phyloP scores from a whole-genome alignment of 2,888 invertebrate genomes.

The Hemaris fuciformis region DNA sequence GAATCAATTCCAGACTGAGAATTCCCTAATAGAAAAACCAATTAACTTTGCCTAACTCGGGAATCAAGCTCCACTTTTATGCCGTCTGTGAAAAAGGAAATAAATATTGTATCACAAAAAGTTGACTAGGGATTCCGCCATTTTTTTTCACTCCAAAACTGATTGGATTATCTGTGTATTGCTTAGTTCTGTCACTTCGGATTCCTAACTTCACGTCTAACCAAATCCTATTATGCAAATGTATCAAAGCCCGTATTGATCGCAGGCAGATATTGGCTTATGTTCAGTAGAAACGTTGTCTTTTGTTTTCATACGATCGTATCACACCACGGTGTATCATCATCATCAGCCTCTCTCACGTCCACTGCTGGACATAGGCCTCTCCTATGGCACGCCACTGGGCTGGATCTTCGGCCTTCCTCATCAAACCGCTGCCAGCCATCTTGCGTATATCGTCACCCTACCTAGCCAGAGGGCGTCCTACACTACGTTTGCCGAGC shows the following conservation, averaged over 20 bases:
- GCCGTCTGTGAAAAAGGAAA: not conserved
- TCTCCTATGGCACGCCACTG: no score
- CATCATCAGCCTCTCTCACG: no score
- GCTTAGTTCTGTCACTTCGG: not conserved
- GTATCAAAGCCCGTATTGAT: conserved; percentile 72
- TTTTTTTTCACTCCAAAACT: not conserved
- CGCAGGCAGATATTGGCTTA: conserved; percentile 68
- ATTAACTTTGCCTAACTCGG: no score
- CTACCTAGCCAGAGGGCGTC: no score
- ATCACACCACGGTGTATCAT: no score
- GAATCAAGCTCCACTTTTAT: not conserved
- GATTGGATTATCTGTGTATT: conserved; percentile 1
- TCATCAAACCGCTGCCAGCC: no score
- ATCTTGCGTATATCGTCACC: no score
- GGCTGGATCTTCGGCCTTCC: no score
- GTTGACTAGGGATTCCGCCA: not conserved
- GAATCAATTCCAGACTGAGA: no score
- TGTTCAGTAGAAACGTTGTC: conserved; percentile 73
- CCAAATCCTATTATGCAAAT: conserved; percentile 78
- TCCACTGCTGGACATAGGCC: no score
- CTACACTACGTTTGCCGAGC: no score
- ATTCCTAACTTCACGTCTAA: conserved; percentile 40
- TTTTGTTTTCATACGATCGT: conserved; percentile 64
- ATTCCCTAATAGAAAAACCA: no score
- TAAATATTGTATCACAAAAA: not conserved